Base-by-base conservation (phyloP, 2,797 vertebrate genomes). In the Graptemys geographica region DNA sequence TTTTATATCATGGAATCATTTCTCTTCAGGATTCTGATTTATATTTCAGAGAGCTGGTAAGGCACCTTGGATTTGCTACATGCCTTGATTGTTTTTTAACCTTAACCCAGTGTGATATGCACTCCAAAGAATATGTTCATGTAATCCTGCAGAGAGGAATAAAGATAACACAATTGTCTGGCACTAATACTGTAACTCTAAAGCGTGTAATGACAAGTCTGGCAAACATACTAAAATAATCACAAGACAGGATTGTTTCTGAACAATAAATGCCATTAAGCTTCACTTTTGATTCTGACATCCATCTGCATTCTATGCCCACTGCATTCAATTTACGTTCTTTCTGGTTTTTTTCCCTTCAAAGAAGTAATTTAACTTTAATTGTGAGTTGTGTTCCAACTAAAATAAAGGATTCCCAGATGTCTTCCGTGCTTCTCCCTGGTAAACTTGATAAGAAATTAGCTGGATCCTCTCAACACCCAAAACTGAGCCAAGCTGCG, bases 21-120 rank as follows among this genome's bases (percentile, higher is more conserved):
- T 47, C 37, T 93, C 76, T 92, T 91, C 21, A 31, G 47, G 49
- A n/a, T 96, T 96, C 92, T 10, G 0, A 82, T 88, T 96, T 97
- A 93, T 87, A 94, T 96, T 97, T 96, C 79, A 96, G 90, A 95
- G 93, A 96, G 87, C 81, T 0, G 5, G 81, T 83, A 95, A 95
- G 86, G 85, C 95, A 96, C 86, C 91, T 94, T 95, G 81, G 92
- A 95, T 96, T 96, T 91, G 86, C 92, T 93, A n/a, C 59, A 90
- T 91, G 96, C 91, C 96, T 97, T 94, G 90, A 93, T 88, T 93
- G 86, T 92, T 88, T 94, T 96, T 97, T 96, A 93, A 96, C 94
- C 90, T 96, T 91, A 97, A 86, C 82, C 78, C 92, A 89, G 91
- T 92, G 87, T 96, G 83, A 84, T 96, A 76, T 56, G 69, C 87